Percentiles rank a stretch among this genome's conserved stretches.
These are phyloP conservation scores for Sternotherus odoratus DNA, from an alignment of 2,797 vertebrate species.

Conservation along the genomic window DNA sequence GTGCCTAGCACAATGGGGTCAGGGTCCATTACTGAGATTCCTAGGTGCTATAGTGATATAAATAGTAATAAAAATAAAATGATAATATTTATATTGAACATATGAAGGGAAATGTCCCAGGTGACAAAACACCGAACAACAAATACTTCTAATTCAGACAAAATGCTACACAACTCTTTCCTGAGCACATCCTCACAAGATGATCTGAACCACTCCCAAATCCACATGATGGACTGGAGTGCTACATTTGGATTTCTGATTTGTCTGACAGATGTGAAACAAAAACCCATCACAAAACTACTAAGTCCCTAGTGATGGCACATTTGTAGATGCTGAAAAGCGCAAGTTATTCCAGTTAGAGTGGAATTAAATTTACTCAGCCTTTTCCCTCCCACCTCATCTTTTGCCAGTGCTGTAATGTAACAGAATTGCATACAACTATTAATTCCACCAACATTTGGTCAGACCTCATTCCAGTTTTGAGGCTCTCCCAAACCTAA, in stretches of 20 bases:
- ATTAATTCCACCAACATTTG: background rate
- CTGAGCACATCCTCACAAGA: background rate
- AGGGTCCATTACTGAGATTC: background rate
- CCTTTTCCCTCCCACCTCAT: constrained; percentile 19
- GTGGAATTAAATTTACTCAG: constrained; percentile 22
- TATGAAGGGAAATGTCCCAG: constrained; percentile 7
- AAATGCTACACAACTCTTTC: constrained; percentile 20
- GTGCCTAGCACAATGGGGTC: background rate
- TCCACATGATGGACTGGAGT: background rate
- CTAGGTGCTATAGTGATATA: too few relatives aligned
- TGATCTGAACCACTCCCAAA: background rate
- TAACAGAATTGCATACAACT: background rate
- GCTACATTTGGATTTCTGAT: constrained; percentile 51
- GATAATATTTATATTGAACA: background rate
- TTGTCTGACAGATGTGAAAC: constrained; percentile 60
- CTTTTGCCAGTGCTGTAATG: rapidly evolving
- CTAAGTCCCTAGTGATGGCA: constrained; percentile 38
- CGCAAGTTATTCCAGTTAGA: constrained; percentile 50
- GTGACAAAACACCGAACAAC: background rate
- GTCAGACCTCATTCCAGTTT: background rate
- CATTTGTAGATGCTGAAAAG: constrained; percentile 9
- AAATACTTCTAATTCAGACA: background rate
- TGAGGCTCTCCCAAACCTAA: background rate
- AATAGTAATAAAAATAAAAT: background rate
- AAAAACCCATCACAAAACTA: constrained; percentile 18